A percentile compares a stretch with the other conserved stretches of the same genome.
phyloP scores from a whole-genome alignment of 2,797 vertebrate genomes.

The Hylomyscus alleni region DNA sequence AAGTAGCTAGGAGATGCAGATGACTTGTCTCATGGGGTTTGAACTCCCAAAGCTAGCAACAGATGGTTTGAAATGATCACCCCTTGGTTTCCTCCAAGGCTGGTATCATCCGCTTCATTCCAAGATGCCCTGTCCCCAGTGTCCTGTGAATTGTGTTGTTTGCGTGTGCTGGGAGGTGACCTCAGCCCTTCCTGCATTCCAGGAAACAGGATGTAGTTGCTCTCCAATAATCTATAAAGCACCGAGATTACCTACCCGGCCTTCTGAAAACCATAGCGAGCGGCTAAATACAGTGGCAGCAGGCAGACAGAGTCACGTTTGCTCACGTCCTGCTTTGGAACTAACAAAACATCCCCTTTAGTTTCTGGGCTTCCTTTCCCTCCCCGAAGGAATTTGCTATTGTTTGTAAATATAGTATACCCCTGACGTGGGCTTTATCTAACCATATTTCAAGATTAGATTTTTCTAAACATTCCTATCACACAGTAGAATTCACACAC shows the following conservation, averaged over 20 bases:
- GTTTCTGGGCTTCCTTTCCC: slow-evolving; percentile 72
- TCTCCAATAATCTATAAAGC: slow-evolving; percentile 67
- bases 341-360: slow-evolving; percentile 74
- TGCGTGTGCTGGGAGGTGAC: slow-evolving; percentile 37
- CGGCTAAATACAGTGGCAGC: not conserved
- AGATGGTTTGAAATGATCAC: not conserved
- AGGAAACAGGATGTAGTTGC: slow-evolving; percentile 71
- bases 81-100: not conserved
- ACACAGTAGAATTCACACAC: not conserved
- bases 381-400: slow-evolving; percentile 81
- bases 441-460: not conserved
- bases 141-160: slow-evolving; percentile 32
- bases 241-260: slow-evolving; percentile 52
- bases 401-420: slow-evolving; percentile 83
- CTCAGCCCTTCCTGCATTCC: slow-evolving; percentile 62
- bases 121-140: not conserved
- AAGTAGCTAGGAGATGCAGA: not conserved
- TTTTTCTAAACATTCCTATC: slow-evolving; percentile 25
- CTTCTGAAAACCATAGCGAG: slow-evolving; percentile 6
- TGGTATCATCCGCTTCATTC: not conserved
- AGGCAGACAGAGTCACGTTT: not conserved
- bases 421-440: slow-evolving; percentile 6
- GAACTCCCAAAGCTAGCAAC: not conserved
- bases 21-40: not conserved
- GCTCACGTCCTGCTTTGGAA: slow-evolving; percentile 75